Evolutionary conservation across 2,888 invertebrate species (phyloP).

Genomic region (Notodromas monacha): DNA sequence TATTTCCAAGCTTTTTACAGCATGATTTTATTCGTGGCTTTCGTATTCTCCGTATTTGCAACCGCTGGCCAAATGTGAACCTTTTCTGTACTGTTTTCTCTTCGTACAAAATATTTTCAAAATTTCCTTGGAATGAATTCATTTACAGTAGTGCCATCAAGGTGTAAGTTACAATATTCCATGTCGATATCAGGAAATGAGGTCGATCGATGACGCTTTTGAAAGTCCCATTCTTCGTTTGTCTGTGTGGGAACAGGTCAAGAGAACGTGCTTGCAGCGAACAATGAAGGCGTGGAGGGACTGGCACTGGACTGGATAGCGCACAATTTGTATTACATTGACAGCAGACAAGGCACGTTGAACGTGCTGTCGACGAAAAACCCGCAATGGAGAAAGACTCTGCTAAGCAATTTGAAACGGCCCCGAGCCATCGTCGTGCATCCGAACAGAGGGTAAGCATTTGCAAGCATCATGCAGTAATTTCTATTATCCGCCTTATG

Average conservation of each 20-base stretch:
- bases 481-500: too few species aligned
- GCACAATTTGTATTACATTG: slow-evolving; percentile 77
- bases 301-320: slow-evolving; percentile 82
- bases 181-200: too few species aligned
- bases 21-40: too few species aligned
- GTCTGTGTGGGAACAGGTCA: slow-evolving; percentile 18
- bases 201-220: slow-evolving; percentile 1
- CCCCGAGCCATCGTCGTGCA: slow-evolving; percentile 87
- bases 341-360: slow-evolving; percentile 65
- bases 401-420: slow-evolving; percentile 55
- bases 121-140: too few species aligned
- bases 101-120: too few species aligned
- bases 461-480: slow-evolving; percentile 1
- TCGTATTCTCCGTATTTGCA: too few species aligned
- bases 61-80: too few species aligned
- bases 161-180: too few species aligned
- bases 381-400: slow-evolving; percentile 42
- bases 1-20: too few species aligned
- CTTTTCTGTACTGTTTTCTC: too few species aligned
- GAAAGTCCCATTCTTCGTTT: background rate
- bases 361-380: slow-evolving; percentile 67
- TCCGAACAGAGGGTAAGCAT: slow-evolving; percentile 48
- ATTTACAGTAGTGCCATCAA: too few species aligned
- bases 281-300: slow-evolving; percentile 87
- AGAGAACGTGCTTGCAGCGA: slow-evolving; percentile 68